A percentile compares a stretch with the other conserved stretches of the same genome.
phyloP scores from a whole-genome alignment of 2,113 vertebrate genomes.

The Lepidothrix coronata region DNA sequence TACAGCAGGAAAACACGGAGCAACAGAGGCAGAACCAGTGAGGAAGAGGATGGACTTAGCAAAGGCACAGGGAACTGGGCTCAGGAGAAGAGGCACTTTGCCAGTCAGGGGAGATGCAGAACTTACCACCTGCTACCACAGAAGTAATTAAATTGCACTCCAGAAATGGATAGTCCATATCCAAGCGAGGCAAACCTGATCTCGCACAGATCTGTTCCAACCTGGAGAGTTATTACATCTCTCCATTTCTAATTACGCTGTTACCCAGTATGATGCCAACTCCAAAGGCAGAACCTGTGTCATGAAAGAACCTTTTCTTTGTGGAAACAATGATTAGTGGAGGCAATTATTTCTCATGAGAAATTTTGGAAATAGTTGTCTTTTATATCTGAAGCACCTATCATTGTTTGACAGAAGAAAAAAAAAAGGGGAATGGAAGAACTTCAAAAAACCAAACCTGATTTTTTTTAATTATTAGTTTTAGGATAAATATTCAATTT shows the following conservation, averaged over 20 bases:
- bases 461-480: not conserved
- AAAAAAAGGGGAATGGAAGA: not conserved
- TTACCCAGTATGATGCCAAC: slow-evolving; percentile 58
- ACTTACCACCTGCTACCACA: slow-evolving; percentile 46
- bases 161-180: slow-evolving; percentile 58
- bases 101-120: slow-evolving; percentile 14
- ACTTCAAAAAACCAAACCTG: not conserved
- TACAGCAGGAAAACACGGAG: not conserved
- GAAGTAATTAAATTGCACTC: slow-evolving; percentile 51
- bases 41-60: not conserved
- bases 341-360: slow-evolving; percentile 18
- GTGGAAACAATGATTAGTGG: slow-evolving; percentile 19
- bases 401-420: not conserved
- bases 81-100: slow-evolving; percentile 3
- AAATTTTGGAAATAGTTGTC: not conserved
- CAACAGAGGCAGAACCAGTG: not conserved
- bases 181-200: slow-evolving; percentile 55
- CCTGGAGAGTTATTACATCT: slow-evolving; percentile 62
- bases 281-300: slow-evolving; percentile 65
- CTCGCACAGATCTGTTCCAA: slow-evolving; percentile 41
- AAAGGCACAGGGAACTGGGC: not conserved
- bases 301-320: slow-evolving; percentile 39
- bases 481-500: not conserved
- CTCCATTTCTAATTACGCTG: slow-evolving; percentile 52
- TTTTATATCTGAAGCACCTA: not conserved